Percentiles rank a stretch among this genome's conserved stretches.
These are phyloP conservation scores for Andrena trimmerana DNA, from an alignment of 2,888 invertebrate species.

Conservation along the genomic window DNA sequence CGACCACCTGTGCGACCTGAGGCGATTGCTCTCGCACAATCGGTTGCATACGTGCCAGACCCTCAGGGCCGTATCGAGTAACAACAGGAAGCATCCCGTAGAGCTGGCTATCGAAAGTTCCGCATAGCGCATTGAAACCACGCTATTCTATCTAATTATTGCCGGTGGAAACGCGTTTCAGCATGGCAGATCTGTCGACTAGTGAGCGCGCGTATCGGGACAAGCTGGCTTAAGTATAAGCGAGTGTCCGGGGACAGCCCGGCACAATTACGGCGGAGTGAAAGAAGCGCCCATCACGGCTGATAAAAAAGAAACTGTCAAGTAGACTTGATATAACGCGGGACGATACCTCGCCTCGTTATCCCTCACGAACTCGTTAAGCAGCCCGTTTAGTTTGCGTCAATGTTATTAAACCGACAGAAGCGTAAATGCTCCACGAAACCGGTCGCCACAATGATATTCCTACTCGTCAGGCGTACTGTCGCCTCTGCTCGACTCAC, in stretches of 20 bases:
- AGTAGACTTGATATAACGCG: background rate
- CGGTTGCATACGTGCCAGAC: conserved; percentile 56
- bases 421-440: background rate
- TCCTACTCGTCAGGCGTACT: background rate
- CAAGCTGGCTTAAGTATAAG: background rate
- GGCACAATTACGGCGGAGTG: too few species aligned
- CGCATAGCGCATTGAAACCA: background rate
- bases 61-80: conserved; percentile 58
- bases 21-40: conserved; percentile 71
- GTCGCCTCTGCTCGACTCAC: background rate
- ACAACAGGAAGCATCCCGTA: conserved; percentile 44
- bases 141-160: background rate
- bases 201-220: too few species aligned
- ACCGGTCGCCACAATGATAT: conserved; percentile 20
- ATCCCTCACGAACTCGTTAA: background rate
- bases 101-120: conserved; percentile 29
- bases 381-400: background rate
- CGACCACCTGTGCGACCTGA: conserved; percentile 74
- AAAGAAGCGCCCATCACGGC: too few species aligned
- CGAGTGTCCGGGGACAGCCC: too few species aligned
- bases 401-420: background rate
- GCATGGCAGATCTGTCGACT: background rate
- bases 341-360: background rate
- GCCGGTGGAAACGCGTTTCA: background rate
- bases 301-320: background rate